Conservation (phyloP, 2,888 invertebrate genomes). For the Campoplex nolae region DNA sequence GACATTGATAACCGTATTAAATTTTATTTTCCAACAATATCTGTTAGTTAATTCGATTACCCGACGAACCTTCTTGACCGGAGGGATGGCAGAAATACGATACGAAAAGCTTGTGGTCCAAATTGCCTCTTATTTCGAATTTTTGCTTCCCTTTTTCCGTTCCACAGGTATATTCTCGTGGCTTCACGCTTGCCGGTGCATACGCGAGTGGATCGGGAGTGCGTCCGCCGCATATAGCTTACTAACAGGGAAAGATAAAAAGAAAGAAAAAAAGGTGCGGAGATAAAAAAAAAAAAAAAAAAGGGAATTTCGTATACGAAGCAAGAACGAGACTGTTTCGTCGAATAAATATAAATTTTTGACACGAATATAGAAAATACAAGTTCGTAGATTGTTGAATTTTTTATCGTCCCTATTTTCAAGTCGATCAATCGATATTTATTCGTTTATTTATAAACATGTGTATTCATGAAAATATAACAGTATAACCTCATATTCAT, state of each 20-base stretch:
- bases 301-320: background rate
- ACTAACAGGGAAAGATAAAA: background rate
- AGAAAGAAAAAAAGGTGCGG: background rate
- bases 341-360: background rate
- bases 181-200: constrained; percentile 49
- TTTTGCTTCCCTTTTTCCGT: background rate
- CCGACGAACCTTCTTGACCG: too few species aligned
- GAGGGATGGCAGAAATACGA: background rate
- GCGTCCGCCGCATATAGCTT: constrained; percentile 71
- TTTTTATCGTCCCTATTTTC: background rate
- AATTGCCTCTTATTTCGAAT: constrained; percentile 19
- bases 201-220: constrained; percentile 66
- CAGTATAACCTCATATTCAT: background rate
- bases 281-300: constrained; percentile 8
- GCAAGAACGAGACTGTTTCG: background rate
- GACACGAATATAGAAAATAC: background rate
- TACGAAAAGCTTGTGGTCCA: background rate
- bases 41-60: too few species aligned
- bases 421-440: background rate
- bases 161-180: constrained; percentile 33
- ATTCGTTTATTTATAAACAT: background rate
- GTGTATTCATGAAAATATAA: background rate
- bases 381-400: background rate
- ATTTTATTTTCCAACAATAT: too few species aligned
- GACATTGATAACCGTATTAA: too few species aligned